phyloP scores from a whole-genome alignment of 2,797 vertebrate genomes.

The Melanotaenia nigrans region DNA sequence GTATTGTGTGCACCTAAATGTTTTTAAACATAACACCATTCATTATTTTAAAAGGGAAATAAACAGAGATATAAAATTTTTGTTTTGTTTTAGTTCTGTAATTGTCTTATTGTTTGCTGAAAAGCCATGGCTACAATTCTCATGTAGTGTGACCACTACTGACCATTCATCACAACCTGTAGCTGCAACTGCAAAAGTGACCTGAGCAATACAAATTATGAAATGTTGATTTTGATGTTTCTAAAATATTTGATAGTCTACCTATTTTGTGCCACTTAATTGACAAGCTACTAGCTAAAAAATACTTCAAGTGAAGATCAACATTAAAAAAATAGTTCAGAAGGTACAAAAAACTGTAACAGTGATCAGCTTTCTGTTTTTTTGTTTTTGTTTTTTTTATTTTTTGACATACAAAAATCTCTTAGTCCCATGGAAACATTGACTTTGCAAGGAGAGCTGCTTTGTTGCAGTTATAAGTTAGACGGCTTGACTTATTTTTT shows the following conservation, averaged over 20 bases:
- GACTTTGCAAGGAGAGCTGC: background rate
- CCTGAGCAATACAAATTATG: background rate
- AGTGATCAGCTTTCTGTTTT: background rate
- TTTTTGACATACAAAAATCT: background rate
- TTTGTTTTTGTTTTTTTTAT: background rate
- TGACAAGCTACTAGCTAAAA: background rate
- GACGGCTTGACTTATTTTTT: background rate
- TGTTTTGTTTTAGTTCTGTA: background rate
- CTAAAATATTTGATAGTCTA: background rate
- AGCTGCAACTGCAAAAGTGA: background rate
- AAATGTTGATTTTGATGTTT: conserved; percentile 3
- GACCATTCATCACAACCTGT: background rate
- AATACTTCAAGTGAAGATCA: background rate
- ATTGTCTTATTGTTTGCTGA: background rate
- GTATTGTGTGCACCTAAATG: background rate
- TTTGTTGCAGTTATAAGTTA: background rate
- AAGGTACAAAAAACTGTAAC: background rate
- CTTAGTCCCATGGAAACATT: background rate
- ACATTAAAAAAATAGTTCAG: background rate
- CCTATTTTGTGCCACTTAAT: background rate
- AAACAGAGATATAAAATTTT: background rate
- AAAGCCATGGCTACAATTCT: background rate
- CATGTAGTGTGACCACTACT: background rate
- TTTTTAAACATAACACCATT: background rate
- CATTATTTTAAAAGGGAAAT: background rate